These are phyloP conservation scores for Osmerus mordax DNA, from an alignment of 2,113 vertebrate genomes.

Conservation along the genomic window DNA sequence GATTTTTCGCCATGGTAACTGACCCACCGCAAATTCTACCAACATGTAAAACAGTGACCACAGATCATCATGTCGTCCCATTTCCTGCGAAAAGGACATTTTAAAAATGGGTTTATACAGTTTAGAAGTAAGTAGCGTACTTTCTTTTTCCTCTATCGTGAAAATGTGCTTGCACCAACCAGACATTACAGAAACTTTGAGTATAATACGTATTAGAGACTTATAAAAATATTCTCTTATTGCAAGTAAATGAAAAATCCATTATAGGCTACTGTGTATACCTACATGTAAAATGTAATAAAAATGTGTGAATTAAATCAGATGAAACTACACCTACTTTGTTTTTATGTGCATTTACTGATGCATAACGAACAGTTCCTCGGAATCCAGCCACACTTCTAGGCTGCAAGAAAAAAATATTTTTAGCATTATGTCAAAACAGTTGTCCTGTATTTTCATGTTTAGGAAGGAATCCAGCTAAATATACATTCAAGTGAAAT, in stretches of 20 bases:
- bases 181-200: too few species aligned
- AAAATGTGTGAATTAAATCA: neutral
- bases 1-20: conserved; percentile 96
- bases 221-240: too few species aligned
- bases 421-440: neutral
- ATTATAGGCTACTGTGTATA: neutral
- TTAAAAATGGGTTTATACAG: too few species aligned
- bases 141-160: too few species aligned
- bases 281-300: neutral
- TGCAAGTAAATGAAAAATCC: too few species aligned
- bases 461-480: neutral
- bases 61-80: conserved; percentile 96
- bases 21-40: conserved; percentile 95
- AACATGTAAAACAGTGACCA: conserved; percentile 99
- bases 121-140: too few species aligned
- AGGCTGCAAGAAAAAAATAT: conserved; percentile 72
- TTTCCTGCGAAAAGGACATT: conserved; percentile 76
- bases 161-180: too few species aligned
- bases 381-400: conserved; percentile 96
- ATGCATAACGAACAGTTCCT: conserved; percentile 95
- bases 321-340: conserved; percentile 75
- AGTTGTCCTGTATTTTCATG: too few species aligned
- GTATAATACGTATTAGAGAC: too few species aligned
- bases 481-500: neutral
- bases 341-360: conserved; percentile 98